A percentile compares a stretch with the other conserved stretches of the same genome.
phyloP scores from a whole-genome alignment of 1,140 invertebrate species.

The Pomacea maculata region DNA sequence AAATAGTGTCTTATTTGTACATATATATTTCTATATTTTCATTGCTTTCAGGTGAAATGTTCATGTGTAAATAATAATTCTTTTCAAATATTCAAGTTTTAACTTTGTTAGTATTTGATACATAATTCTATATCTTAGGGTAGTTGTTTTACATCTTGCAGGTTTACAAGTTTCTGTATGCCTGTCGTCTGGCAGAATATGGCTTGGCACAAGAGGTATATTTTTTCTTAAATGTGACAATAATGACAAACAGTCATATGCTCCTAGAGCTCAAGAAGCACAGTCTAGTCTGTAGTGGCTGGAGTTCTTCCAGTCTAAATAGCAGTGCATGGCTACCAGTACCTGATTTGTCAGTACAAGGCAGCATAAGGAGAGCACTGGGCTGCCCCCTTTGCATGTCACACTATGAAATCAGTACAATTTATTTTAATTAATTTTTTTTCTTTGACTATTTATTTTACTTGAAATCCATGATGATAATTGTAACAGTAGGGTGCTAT shows the following conservation, averaged over 20 bases:
- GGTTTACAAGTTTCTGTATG: slow-evolving; percentile 70
- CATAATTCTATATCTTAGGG: not conserved
- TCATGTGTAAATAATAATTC: no score
- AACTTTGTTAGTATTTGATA: slow-evolving; percentile 6
- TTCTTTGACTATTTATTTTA: not conserved
- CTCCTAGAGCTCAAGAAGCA: no score
- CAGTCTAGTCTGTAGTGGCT: no score
- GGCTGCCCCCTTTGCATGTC: not conserved
- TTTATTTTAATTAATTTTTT: not conserved
- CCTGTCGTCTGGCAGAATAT: slow-evolving; percentile 79
- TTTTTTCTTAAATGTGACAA: no score
- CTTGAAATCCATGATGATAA: not conserved
- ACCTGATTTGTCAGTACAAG: no score
- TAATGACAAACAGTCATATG: no score
- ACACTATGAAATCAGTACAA: no score
- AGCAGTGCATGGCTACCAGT: not conserved
- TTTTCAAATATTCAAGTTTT: not conserved
- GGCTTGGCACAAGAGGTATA: slow-evolving; percentile 76
- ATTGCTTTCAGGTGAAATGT: no score
- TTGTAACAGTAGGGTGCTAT: not conserved
- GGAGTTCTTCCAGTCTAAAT: no score
- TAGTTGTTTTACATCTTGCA: slow-evolving; percentile 36
- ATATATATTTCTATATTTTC: not conserved
- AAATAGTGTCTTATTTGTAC: not conserved
- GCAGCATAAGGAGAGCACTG: no score